Conservation (phyloP, 2,113 vertebrate genomes). For the Periophthalmodon schlosseri region DNA sequence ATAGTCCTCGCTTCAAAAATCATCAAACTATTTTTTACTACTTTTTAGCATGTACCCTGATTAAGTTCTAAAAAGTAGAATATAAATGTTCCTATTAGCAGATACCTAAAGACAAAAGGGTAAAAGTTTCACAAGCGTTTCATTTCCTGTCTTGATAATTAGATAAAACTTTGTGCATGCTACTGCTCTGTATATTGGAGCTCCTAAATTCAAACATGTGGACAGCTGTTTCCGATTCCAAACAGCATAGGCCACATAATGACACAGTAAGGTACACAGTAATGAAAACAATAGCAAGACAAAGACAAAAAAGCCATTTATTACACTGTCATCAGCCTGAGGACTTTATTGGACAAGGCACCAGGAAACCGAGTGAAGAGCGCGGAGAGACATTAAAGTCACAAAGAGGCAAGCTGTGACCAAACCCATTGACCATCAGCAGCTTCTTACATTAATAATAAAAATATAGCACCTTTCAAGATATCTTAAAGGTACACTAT, state of each 20-base stretch:
- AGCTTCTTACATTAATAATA: no score
- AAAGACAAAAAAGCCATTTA: background rate
- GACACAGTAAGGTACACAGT: background rate
- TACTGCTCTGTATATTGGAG: constrained; percentile 1
- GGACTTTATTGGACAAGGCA: no score
- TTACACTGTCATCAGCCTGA: no score
- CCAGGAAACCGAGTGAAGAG: no score
- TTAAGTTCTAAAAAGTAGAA: background rate
- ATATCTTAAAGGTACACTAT: no score
- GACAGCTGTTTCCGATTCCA: constrained; percentile 11
- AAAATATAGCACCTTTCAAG: no score
- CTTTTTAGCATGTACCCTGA: background rate
- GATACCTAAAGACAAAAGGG: background rate
- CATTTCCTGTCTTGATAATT: constrained; percentile 39
- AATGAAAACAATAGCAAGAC: background rate
- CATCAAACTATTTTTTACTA: no score
- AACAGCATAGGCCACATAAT: background rate
- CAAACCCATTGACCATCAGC: no score
- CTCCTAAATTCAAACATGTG: constrained; percentile 33
- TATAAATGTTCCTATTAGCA: background rate
- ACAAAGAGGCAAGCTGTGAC: no score
- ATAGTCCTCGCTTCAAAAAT: background rate
- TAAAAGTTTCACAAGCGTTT: constrained; percentile 11
- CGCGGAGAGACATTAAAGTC: no score
- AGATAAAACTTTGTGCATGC: constrained; percentile 33